Base-by-base conservation (phyloP, 2,797 vertebrate genomes). In the Gadopsis marmoratus region DNA sequence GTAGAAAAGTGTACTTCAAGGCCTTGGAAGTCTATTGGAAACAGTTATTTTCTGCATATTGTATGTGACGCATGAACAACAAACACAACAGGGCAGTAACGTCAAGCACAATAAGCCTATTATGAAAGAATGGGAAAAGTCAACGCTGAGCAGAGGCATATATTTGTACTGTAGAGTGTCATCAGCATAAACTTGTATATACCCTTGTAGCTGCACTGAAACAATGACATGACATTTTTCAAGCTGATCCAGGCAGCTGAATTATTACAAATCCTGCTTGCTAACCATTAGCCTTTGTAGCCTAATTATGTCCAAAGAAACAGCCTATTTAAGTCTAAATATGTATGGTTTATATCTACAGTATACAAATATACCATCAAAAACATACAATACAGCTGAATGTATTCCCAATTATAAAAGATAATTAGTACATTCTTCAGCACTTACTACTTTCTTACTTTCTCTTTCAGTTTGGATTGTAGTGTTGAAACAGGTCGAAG, bases 21-120 rank as follows among this genome's bases (percentile, higher is more conserved):
- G 55, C 71, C 82, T 78, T 77, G 54, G 33, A 68, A 7, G 56
- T 63, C 37, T 6, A 50, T 31, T 45, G 59, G 73, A 61, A 51
- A 26, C 17, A 26, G 37, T 23, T 41, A 47, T 62, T 17, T 53
- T 23, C 21, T 59, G 3, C 11, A 45, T n/a, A 35, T 48, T 59
- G 21, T 26, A 37, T 31, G 8, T 39, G 23, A 56, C 19, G 37
- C 19, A 51, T n/a, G 0, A 62, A 68, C 4, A 61, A 61, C 59
- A n/a, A 50, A 16, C 3, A 61, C 21, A 67, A 53, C 76, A 8
- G 4, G 7, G 8, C 16, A n/a, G 10, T 43, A 17, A 69, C 6
- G 11, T 17, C 37, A 17, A 50, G 21, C 16, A 43, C 37, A 45
- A 19, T 9, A n/a, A 26, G 8, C 19, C 33, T 65, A 3, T 61